Percentiles rank a stretch among this genome's conserved stretches.
phyloP scores from a whole-genome alignment of 1,140 invertebrate species.

The Mesaphorura yosii region DNA sequence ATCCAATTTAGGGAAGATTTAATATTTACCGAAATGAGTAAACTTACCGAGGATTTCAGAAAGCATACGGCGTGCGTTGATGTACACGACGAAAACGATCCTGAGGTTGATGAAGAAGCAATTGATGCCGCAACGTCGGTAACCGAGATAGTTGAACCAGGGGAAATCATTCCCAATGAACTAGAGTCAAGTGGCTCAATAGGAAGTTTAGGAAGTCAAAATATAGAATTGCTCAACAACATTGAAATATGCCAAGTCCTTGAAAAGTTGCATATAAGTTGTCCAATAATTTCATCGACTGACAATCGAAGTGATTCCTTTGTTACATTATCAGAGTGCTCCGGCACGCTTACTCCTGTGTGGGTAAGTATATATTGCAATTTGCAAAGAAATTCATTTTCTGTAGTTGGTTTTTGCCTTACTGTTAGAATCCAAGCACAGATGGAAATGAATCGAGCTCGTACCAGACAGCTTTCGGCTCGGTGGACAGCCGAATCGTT shows the following conservation, averaged over 20 bases:
- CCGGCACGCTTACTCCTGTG: slow-evolving; percentile 8
- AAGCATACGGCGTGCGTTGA: slow-evolving; percentile 5
- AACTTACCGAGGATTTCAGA: slow-evolving; percentile 7
- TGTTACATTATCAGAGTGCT: slow-evolving; percentile 25
- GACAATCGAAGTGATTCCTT: slow-evolving; percentile 26
- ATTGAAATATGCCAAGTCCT: slow-evolving; percentile 10
- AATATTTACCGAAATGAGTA: slow-evolving; percentile 24
- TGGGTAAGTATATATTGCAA: background rate
- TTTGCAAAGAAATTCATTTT: too few relatives aligned
- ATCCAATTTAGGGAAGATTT: slow-evolving; percentile 12
- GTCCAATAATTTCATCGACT: slow-evolving; percentile 8
- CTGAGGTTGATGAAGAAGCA: background rate
- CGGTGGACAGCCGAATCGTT: too few relatives aligned
- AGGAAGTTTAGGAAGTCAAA: too few relatives aligned
- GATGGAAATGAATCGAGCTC: too few relatives aligned
- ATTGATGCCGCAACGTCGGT: too few relatives aligned
- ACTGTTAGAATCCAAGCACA: too few relatives aligned
- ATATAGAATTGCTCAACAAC: too few relatives aligned
- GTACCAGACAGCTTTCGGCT: too few relatives aligned
- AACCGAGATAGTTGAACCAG: too few relatives aligned
- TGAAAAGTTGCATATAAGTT: slow-evolving; percentile 18
- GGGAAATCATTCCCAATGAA: too few relatives aligned
- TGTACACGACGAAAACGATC: background rate
- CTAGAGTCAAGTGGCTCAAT: too few relatives aligned
- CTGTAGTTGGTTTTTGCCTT: too few relatives aligned